Percentiles rank a stretch among this genome's conserved stretches.
phyloP scores from a whole-genome alignment of 92 coral and sea anemone species.

The Porites cylindrica region DNA sequence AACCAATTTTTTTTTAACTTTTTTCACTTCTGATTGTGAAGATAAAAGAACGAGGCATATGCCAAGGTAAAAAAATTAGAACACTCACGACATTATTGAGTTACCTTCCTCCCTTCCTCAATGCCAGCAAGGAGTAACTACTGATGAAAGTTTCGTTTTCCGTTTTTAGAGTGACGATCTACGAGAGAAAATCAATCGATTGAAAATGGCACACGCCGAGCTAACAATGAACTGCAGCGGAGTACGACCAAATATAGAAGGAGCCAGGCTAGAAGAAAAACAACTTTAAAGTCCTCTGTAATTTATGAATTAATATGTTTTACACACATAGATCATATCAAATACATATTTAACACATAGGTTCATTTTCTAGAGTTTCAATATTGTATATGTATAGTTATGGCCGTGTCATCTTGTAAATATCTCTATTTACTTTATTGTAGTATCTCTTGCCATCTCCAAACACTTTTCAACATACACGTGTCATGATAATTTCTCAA shows the following conservation, averaged over 20 bases:
- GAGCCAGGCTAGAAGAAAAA: slow-evolving; percentile 78
- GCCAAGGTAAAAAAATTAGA: no score
- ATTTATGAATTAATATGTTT: neutral
- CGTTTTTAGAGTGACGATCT: slow-evolving; percentile 84
- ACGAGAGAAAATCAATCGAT: slow-evolving; percentile 73
- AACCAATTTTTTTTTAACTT: no score
- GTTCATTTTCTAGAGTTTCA: neutral
- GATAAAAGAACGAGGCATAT: no score
- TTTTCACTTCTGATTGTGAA: no score
- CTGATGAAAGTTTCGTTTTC: neutral
- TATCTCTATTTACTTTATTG: neutral
- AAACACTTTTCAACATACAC: neutral
- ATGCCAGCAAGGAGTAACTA: no score
- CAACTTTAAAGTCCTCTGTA: neutral
- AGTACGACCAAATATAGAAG: slow-evolving; percentile 91
- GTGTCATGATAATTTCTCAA: neutral
- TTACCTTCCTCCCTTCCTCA: neutral
- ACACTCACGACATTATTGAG: no score
- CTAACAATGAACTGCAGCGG: slow-evolving; percentile 98
- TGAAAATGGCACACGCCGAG: slow-evolving; percentile 97
- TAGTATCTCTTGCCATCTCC: neutral
- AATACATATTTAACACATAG: neutral
- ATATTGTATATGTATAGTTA: neutral
- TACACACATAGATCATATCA: neutral
- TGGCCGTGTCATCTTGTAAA: neutral